Conservation (phyloP, 1,140 invertebrate genomes). For the Drosophila nigrodunni region DNA sequence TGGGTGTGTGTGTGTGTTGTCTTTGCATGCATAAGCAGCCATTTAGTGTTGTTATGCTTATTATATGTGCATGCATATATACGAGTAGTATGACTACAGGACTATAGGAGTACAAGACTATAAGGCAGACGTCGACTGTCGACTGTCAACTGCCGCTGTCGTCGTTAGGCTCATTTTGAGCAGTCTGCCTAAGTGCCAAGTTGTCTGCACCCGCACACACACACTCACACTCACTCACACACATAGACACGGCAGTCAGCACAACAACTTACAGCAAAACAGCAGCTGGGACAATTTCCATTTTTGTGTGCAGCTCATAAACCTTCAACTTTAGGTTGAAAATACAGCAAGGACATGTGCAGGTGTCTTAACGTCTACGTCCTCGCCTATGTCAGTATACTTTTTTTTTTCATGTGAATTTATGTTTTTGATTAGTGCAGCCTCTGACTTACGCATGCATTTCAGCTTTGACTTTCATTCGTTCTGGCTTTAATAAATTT, state of each 20-base stretch:
- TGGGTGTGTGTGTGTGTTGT: conserved; percentile 44
- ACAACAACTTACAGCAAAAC: conserved; percentile 44
- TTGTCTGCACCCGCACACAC: conserved; percentile 47
- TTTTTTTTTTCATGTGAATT: conserved; percentile 78
- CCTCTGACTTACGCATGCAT: conserved; percentile 74
- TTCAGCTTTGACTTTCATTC: conserved; percentile 64
- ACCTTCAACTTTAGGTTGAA: conserved; percentile 72
- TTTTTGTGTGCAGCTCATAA: conserved; percentile 80
- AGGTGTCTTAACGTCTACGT: conserved; percentile 51
- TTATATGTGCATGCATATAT: conserved; percentile 64
- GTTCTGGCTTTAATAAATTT: conserved; percentile 73
- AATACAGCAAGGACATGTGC: conserved; percentile 61
- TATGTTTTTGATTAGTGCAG: conserved; percentile 81
- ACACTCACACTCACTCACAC: conserved; percentile 13
- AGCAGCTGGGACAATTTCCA: conserved; percentile 70
- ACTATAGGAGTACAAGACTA: conserved; percentile 12
- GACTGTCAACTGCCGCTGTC: conserved; percentile 61
- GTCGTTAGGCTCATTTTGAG: conserved; percentile 67
- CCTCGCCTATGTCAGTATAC: neutral
- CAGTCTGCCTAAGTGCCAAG: conserved; percentile 66
- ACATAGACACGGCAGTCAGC: conserved; percentile 10
- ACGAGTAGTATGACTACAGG: conserved; percentile 18
- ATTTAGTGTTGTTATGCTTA: conserved; percentile 81
- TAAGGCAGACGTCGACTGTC: conserved; percentile 51
- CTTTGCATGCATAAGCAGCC: conserved; percentile 78